phyloP scores from a whole-genome alignment of 2,113 vertebrate species.

The Daphoenositta chrysoptera region DNA sequence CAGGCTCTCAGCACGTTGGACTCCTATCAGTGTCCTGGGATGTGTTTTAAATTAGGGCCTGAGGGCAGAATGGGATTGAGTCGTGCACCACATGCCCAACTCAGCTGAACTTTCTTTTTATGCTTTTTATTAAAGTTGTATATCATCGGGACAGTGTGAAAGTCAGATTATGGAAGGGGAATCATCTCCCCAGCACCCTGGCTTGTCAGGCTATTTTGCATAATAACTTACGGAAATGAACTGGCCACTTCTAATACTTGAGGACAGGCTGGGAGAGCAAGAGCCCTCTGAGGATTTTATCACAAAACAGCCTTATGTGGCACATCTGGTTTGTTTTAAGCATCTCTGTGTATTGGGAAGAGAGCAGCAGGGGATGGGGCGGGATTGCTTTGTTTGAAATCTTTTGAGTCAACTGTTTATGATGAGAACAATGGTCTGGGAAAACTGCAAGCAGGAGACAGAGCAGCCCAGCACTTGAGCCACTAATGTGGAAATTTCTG shows the following conservation, averaged over 20 bases:
- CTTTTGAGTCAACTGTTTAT: constrained; percentile 40
- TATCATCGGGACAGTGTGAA: constrained; percentile 65
- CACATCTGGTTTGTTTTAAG: constrained; percentile 71
- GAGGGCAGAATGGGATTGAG: neutral
- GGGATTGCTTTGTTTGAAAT: constrained; percentile 41
- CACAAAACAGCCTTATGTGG: neutral
- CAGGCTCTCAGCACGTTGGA: neutral
- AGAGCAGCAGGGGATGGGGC: constrained; percentile 29
- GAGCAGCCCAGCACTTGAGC: constrained; percentile 1
- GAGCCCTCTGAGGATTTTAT: neutral
- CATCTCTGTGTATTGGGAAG: constrained; percentile 16
- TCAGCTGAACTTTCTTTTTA: constrained; percentile 61
- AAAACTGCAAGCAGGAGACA: constrained; percentile 43
- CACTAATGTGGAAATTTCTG: constrained; percentile 21
- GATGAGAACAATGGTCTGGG: constrained; percentile 51
- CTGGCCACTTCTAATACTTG: neutral
- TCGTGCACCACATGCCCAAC: neutral
- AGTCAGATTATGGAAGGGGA: neutral
- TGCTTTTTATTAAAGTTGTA: constrained; percentile 75
- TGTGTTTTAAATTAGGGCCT: neutral
- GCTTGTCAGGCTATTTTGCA: constrained; percentile 12
- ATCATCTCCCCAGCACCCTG: neutral
- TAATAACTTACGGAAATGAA: constrained; percentile 44
- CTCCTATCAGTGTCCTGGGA: neutral
- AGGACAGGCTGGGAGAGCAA: constrained; percentile 4